phyloP scores from a whole-genome alignment of 1,140 invertebrate species.

The Muscidifurax raptorellus region DNA sequence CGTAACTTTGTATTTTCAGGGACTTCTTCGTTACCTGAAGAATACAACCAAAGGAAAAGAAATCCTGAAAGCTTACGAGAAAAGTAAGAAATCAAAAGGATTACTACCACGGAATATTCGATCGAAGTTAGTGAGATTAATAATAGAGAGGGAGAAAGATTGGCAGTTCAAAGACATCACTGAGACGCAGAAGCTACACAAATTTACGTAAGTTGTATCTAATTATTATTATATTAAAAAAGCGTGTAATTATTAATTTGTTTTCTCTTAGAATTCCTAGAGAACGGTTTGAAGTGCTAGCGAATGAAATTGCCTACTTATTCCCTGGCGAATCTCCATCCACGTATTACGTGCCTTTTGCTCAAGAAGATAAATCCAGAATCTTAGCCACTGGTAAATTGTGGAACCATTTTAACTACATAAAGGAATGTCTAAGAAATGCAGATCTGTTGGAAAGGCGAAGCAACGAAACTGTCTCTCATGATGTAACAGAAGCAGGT shows the following conservation, averaged over 20 bases:
- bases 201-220: not conserved
- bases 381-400: conserved; percentile 16
- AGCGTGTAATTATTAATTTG: too few relatives aligned
- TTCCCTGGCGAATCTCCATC: not conserved
- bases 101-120: not conserved
- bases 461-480: not conserved
- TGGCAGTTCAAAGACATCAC: not conserved
- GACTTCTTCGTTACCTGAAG: not conserved
- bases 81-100: not conserved
- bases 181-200: not conserved
- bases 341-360: conserved; percentile 36
- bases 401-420: conserved; percentile 16
- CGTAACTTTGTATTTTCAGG: not conserved
- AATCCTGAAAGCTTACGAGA: not conserved
- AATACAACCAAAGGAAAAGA: not conserved
- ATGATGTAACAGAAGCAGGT: not conserved
- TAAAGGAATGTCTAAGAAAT: conserved; percentile 9
- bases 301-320: too few relatives aligned
- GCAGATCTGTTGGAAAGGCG: not conserved
- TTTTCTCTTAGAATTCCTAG: too few relatives aligned
- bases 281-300: conserved; percentile 1
- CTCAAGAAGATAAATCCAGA: not conserved
- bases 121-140: not conserved
- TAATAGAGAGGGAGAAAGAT: not conserved
- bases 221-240: too few relatives aligned